These are phyloP conservation scores for Eretmocerus hayati DNA, from an alignment of 2,888 invertebrate genomes.

Conservation along the genomic window DNA sequence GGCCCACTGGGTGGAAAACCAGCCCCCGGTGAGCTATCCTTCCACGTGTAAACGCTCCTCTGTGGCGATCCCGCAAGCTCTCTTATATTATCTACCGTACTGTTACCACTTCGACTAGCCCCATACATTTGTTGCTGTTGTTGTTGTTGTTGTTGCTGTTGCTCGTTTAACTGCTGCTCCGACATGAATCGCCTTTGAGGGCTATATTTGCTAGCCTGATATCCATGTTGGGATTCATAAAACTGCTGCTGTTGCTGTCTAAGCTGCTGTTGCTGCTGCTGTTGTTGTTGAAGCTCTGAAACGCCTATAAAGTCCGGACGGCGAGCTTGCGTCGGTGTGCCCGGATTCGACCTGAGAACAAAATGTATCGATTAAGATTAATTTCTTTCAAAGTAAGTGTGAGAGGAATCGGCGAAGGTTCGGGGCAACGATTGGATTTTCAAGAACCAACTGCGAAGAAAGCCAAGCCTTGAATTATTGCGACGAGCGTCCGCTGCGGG, in stretches of 20 bases:
- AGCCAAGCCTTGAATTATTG: no score
- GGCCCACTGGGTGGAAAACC: slow-evolving; percentile 38
- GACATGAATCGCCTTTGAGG: slow-evolving; percentile 59
- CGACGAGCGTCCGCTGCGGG: no score
- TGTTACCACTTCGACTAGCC: no score
- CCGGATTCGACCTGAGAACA: slow-evolving; percentile 76
- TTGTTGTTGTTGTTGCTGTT: slow-evolving; percentile 60
- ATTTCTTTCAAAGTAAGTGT: no score
- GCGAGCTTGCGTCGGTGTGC: slow-evolving; percentile 83
- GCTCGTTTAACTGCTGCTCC: slow-evolving; percentile 55
- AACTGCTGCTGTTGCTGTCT: slow-evolving; percentile 35
- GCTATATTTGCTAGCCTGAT: slow-evolving; percentile 42
- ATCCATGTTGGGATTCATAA: slow-evolving; percentile 40
- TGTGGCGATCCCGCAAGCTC: slow-evolving; percentile 85
- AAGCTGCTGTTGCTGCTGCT: slow-evolving; percentile 35
- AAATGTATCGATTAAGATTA: no score
- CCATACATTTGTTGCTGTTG: no score
- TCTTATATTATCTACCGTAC: slow-evolving; percentile 78
- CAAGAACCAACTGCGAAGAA: no score
- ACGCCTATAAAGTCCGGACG: slow-evolving; percentile 84
- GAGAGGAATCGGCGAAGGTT: no score
- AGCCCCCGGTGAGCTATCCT: slow-evolving; percentile 66
- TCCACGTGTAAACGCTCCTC: slow-evolving; percentile 73
- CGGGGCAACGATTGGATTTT: no score
- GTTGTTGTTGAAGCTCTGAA: slow-evolving; percentile 40